A percentile compares a stretch with the other conserved stretches of the same genome.
Conservation (phyloP, 2,888 invertebrate species). For the Drepana falcataria region DNA sequence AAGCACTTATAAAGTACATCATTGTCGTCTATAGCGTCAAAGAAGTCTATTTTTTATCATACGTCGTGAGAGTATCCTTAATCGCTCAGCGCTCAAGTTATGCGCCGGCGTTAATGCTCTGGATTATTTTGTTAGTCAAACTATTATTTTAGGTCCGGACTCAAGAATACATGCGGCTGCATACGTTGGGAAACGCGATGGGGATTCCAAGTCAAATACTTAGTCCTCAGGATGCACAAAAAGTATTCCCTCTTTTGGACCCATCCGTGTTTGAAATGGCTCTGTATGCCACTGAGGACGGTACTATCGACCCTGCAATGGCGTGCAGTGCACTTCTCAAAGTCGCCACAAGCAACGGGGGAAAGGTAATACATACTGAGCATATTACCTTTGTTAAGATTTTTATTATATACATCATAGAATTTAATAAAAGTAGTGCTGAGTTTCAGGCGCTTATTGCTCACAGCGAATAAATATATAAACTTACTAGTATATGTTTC, state of each 20-base stretch:
- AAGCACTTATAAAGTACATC: too few relatives aligned
- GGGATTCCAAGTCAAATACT: slow-evolving; percentile 87
- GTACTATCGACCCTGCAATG: slow-evolving; percentile 91
- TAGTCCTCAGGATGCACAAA: slow-evolving; percentile 84
- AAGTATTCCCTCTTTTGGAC: slow-evolving; percentile 87
- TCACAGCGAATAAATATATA: too few relatives aligned
- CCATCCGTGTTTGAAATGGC: slow-evolving; percentile 86
- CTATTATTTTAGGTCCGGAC: slow-evolving; percentile 80
- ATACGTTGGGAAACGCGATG: slow-evolving; percentile 88
- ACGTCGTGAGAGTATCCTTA: too few relatives aligned
- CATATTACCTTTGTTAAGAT: background rate
- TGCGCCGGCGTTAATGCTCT: too few relatives aligned
- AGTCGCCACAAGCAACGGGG: slow-evolving; percentile 85
- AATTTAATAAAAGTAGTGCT: too few relatives aligned
- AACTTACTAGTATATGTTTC: background rate
- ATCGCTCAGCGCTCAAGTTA: too few relatives aligned
- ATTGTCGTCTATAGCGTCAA: too few relatives aligned
- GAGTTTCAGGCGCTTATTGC: too few relatives aligned
- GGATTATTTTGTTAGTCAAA: too few relatives aligned
- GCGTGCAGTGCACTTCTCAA: slow-evolving; percentile 86
- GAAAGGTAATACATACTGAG: slow-evolving; percentile 71
- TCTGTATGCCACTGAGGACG: slow-evolving; percentile 88
- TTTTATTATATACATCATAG: too few relatives aligned
- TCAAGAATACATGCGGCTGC: slow-evolving; percentile 89
- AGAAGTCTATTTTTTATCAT: too few relatives aligned